A percentile compares a stretch with the other conserved stretches of the same genome.
These are phyloP conservation scores for Sceloporus undulatus DNA, from an alignment of 2,113 vertebrate species.

Conservation along the genomic window DNA sequence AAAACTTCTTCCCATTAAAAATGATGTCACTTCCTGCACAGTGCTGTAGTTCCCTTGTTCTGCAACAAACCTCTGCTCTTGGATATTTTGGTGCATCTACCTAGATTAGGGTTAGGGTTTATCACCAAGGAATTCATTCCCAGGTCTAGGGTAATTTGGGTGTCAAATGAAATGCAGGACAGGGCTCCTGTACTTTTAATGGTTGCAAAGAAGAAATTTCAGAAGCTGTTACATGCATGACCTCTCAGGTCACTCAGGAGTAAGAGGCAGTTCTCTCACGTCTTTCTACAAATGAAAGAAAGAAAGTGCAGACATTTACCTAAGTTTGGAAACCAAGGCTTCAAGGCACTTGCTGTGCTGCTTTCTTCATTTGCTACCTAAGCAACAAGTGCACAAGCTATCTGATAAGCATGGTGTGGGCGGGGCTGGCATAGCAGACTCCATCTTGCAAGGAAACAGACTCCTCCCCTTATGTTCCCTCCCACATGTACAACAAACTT, in stretches of 20 bases:
- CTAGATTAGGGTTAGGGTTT: background rate
- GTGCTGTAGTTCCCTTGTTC: background rate
- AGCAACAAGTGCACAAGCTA: background rate
- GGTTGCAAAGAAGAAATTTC: no score
- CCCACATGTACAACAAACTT: no score
- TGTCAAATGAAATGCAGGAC: no score
- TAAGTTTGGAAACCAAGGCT: background rate
- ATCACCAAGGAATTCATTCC: background rate
- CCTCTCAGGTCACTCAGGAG: background rate
- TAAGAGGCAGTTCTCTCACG: background rate
- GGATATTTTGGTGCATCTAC: background rate
- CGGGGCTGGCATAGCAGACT: no score
- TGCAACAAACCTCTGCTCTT: background rate
- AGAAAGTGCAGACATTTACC: background rate
- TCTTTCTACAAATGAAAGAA: background rate
- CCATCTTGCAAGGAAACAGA: no score
- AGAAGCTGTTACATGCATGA: background rate
- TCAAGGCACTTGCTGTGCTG: background rate
- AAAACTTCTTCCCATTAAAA: no score
- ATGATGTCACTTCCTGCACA: background rate
- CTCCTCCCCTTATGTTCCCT: no score
- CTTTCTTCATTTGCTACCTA: background rate
- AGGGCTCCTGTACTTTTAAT: no score
- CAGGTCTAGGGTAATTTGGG: background rate
- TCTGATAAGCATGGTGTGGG: background rate